phyloP scores from a whole-genome alignment of 2,797 vertebrate genomes.

The Setipinna tenuifilis region DNA sequence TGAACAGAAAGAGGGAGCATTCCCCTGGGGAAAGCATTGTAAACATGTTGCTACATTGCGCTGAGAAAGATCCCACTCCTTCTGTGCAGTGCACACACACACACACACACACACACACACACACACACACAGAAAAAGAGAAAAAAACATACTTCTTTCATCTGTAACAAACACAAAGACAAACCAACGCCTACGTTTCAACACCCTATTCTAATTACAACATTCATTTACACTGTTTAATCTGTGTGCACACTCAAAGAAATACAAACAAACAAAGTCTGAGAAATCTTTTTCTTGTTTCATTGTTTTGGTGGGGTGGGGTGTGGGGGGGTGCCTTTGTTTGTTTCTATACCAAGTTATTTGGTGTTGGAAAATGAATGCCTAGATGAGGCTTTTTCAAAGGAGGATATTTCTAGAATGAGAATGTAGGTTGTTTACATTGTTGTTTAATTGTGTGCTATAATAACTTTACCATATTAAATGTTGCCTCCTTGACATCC shows the following conservation, averaged over 20 bases:
- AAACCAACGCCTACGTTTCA: constrained; percentile 66
- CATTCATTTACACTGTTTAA: constrained; percentile 76
- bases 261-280: constrained; percentile 76
- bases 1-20: constrained; percentile 69
- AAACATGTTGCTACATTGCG: constrained; percentile 75
- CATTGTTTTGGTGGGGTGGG: constrained; percentile 59
- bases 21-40: constrained; percentile 69
- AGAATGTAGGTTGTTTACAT: constrained; percentile 69
- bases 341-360: constrained; percentile 63
- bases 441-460: constrained; percentile 35
- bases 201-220: constrained; percentile 70
- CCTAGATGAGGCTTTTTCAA: constrained; percentile 46
- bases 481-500: neutral
- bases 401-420: constrained; percentile 69
- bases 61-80: constrained; percentile 69
- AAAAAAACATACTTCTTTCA: constrained; percentile 72
- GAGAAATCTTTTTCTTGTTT: constrained; percentile 67
- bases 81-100: constrained; percentile 62
- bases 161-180: constrained; percentile 77
- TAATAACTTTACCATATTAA: neutral
- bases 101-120: neutral
- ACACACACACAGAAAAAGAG: neutral
- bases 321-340: constrained; percentile 52
- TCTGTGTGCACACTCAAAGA: constrained; percentile 69
- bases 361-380: constrained; percentile 61